Percentiles rank a stretch among this genome's conserved stretches.
These are phyloP conservation scores for Hephaestus fuliginosus DNA, from an alignment of 2,797 vertebrate genomes.

Conservation along the genomic window DNA sequence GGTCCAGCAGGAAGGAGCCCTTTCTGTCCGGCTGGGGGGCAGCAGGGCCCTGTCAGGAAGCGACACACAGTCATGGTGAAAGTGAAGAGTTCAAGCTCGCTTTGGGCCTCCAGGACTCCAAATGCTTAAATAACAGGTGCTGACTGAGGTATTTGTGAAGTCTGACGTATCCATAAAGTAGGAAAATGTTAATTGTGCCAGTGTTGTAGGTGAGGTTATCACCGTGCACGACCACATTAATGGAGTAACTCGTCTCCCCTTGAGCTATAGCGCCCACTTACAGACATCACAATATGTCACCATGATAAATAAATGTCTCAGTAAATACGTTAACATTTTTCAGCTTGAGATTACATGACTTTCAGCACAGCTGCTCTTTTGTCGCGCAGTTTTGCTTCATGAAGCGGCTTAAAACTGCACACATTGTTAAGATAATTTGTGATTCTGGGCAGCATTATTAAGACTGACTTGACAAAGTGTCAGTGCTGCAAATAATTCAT, in stretches of 20 bases:
- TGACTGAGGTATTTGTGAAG: neutral
- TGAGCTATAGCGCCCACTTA: neutral
- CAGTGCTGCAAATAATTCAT: neutral
- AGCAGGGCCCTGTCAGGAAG: conserved; percentile 58
- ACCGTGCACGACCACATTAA: neutral
- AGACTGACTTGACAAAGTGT: neutral
- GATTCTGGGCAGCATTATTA: neutral
- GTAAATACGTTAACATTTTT: neutral
- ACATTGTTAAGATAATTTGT: neutral
- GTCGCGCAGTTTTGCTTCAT: neutral
- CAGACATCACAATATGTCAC: neutral
- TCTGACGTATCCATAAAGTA: neutral
- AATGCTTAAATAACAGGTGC: neutral
- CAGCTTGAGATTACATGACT: too few relatives aligned
- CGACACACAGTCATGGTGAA: neutral
- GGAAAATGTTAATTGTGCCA: neutral
- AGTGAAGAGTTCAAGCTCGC: neutral
- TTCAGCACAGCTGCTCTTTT: neutral
- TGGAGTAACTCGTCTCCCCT: neutral
- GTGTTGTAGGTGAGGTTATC: neutral
- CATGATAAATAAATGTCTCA: neutral
- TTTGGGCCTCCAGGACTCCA: neutral
- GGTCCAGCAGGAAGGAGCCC: conserved; percentile 50
- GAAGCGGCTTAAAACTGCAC: neutral
- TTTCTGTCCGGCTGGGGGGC: conserved; percentile 17